Conservation (phyloP, 2,113 vertebrate genomes). For the Mus pahari region DNA sequence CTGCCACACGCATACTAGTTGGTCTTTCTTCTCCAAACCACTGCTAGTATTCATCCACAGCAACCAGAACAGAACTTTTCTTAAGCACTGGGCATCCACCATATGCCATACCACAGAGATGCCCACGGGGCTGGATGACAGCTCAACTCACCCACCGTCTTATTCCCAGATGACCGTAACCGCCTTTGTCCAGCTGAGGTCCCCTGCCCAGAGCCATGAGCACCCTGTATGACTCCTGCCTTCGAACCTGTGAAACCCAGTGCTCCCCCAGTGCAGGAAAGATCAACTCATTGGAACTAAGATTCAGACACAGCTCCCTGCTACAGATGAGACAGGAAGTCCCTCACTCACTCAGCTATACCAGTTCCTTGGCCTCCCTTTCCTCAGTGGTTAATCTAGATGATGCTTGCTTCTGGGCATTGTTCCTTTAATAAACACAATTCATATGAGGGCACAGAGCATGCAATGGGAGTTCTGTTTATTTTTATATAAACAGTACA, state of each 20-base stretch:
- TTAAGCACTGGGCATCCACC: accelerated
- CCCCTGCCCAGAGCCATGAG: background rate
- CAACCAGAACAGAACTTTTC: background rate
- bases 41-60: background rate
- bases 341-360: accelerated
- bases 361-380: background rate
- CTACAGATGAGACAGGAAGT: background rate
- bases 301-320: background rate
- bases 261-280: background rate
- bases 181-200: background rate
- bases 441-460: background rate
- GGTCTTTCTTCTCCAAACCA: background rate
- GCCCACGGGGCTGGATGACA: accelerated
- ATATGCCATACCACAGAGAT: background rate
- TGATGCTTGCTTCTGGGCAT: background rate
- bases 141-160: background rate
- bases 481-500: background rate
- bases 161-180: background rate
- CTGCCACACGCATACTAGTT: background rate
- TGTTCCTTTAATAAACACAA: background rate
- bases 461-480: background rate
- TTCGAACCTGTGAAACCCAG: background rate
- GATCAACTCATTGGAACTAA: accelerated
- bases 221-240: too few species aligned
- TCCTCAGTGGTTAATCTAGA: background rate